Conservation (phyloP, 2,888 invertebrate species). For the Blera fallax region DNA sequence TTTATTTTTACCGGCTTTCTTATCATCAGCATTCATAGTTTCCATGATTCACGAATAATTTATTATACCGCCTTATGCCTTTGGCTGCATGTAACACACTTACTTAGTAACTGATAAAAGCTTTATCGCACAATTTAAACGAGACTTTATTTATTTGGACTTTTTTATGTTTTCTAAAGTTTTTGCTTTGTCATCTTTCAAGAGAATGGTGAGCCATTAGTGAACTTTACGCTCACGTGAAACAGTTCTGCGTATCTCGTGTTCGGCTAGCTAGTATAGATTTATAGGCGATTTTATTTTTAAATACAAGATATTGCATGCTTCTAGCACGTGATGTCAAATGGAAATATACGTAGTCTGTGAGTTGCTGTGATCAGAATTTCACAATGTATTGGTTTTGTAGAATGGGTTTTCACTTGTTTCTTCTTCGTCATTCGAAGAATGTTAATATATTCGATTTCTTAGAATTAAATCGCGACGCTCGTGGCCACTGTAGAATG, state of each 20-base stretch:
- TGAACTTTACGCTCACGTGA: slow-evolving; percentile 12
- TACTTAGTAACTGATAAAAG: neutral
- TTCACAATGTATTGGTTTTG: too few relatives aligned
- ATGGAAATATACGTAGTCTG: too few relatives aligned
- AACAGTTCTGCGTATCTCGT: neutral
- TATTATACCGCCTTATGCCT: too few relatives aligned
- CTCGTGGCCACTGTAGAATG: too few relatives aligned
- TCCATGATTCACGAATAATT: too few relatives aligned
- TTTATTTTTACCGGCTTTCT: too few relatives aligned
- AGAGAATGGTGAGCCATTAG: neutral
- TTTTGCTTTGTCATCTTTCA: neutral
- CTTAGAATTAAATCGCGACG: too few relatives aligned
- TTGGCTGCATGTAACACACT: neutral
- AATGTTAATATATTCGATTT: too few relatives aligned
- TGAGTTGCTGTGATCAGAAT: too few relatives aligned
- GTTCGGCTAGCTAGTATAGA: neutral
- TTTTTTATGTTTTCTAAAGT: neutral
- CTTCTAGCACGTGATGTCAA: neutral
- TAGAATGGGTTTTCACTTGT: too few relatives aligned
- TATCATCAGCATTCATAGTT: too few relatives aligned
- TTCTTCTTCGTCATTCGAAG: too few relatives aligned
- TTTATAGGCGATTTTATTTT: neutral
- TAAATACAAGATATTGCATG: neutral
- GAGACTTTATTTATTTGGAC: neutral
- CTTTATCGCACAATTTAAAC: neutral